Conservation (phyloP, 30 jellyfish, hydroid and myxozoan species). For the Cassiopea xamachana region DNA sequence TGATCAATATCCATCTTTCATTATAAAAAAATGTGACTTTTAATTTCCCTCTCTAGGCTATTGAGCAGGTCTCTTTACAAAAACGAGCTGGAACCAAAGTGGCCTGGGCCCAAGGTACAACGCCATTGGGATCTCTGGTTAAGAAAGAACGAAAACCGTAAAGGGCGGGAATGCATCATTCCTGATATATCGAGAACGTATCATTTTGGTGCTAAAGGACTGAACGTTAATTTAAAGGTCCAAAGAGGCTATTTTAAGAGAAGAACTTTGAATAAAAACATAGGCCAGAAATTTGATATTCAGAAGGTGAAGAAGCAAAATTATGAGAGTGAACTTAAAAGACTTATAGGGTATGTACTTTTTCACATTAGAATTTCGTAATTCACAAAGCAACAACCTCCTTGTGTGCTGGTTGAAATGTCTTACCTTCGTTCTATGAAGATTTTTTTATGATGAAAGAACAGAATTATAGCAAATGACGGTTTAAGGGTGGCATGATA, state of each 20-base stretch:
- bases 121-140: conserved; percentile 99
- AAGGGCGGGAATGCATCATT: conserved; percentile 98
- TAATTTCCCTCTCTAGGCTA: conserved; percentile 3
- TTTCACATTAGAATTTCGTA: no score
- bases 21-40: background rate
- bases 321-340: conserved; percentile 79
- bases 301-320: conserved; percentile 72
- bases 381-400: no score
- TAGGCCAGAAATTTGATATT: conserved; percentile 82
- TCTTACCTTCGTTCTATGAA: no score
- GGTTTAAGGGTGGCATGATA: no score
- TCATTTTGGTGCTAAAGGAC: conserved; percentile 97
- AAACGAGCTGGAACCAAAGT: conserved; percentile 79
- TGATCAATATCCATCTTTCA: no score
- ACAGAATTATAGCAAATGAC: no score
- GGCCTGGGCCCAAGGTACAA: conserved; percentile 87
- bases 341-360: conserved; percentile 72
- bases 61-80: conserved; percentile 65
- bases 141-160: conserved; percentile 84
- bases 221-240: conserved; percentile 74
- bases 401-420: no score
- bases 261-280: conserved; percentile 82
- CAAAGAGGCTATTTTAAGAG: conserved; percentile 84
- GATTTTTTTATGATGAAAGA: no score
- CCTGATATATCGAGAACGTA: conserved; percentile 97